phyloP scores from a whole-genome alignment of 2,888 invertebrate genomes.

The Macropis europaea region DNA sequence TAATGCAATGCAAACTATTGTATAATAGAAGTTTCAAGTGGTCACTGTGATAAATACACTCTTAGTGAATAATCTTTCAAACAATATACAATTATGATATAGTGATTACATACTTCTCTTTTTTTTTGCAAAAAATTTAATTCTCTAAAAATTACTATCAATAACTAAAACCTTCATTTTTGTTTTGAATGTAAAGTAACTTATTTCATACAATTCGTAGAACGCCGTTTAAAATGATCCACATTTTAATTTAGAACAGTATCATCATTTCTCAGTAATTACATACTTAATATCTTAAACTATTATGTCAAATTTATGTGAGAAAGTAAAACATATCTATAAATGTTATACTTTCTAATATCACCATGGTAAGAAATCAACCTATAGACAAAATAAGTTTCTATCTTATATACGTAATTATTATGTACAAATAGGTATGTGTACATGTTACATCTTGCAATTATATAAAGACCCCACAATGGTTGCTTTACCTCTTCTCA shows the following conservation, averaged over 20 bases:
- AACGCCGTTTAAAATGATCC: background rate
- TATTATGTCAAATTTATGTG: conserved; percentile 33
- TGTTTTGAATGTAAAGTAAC: background rate
- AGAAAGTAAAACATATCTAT: conserved; percentile 44
- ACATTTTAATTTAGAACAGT: conserved; percentile 5
- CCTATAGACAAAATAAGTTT: conserved; percentile 56
- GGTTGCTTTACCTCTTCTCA: conserved; percentile 27
- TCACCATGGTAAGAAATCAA: conserved; percentile 66
- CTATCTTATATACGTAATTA: conserved; percentile 53
- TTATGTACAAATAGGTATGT: conserved; percentile 53
- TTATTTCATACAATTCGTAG: background rate
- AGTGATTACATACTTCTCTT: conserved; percentile 1
- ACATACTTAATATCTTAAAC: conserved; percentile 27
- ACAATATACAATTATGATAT: background rate
- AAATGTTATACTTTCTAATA: conserved; percentile 61
- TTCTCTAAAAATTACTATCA: conserved; percentile 4
- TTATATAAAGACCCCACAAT: conserved; percentile 19
- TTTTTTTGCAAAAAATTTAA: background rate
- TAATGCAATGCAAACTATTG: conserved; percentile 9
- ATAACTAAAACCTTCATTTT: background rate
- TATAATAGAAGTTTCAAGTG: background rate
- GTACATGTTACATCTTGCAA: conserved; percentile 21
- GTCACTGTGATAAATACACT: background rate
- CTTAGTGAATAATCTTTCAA: background rate
- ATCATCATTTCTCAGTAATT: background rate